Evolutionary conservation across 2,113 vertebrate genomes (phyloP).

Genomic region (Physeter macrocephalus): DNA sequence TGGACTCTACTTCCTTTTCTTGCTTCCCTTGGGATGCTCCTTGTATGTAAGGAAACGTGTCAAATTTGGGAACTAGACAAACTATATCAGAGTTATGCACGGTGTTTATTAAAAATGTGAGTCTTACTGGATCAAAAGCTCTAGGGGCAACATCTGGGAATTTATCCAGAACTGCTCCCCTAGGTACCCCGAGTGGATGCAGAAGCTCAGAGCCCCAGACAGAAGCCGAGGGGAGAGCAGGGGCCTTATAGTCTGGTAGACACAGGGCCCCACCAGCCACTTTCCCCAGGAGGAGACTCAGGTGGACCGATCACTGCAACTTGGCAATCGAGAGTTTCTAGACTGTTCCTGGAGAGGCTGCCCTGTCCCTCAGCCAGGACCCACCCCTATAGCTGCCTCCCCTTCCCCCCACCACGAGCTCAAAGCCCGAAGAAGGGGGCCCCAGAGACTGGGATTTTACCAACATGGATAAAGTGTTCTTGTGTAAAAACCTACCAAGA

Average conservation of each 20-base stretch:
- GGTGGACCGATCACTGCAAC: neutral
- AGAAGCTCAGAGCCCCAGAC: neutral
- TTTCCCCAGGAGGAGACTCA: neutral
- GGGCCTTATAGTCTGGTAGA: neutral
- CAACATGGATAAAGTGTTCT: neutral
- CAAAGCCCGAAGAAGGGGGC: neutral
- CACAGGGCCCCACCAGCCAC: too few species aligned
- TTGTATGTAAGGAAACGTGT: neutral
- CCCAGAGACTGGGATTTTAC: neutral
- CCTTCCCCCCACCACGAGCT: neutral
- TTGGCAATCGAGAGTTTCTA: neutral
- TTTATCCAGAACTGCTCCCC: neutral
- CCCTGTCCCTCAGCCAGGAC: neutral
- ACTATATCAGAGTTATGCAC: neutral
- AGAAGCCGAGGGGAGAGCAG: neutral
- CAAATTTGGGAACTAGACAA: neutral
- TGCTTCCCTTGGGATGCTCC: neutral
- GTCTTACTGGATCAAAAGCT: neutral
- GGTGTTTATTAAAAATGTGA: neutral
- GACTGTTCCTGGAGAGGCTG: neutral
- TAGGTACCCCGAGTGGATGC: neutral
- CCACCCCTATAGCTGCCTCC: neutral
- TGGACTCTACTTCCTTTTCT: neutral
- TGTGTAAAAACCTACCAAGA: neutral
- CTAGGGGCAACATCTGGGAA: neutral